Conservation (phyloP, 1,140 invertebrate genomes). For the Lerema accius region DNA sequence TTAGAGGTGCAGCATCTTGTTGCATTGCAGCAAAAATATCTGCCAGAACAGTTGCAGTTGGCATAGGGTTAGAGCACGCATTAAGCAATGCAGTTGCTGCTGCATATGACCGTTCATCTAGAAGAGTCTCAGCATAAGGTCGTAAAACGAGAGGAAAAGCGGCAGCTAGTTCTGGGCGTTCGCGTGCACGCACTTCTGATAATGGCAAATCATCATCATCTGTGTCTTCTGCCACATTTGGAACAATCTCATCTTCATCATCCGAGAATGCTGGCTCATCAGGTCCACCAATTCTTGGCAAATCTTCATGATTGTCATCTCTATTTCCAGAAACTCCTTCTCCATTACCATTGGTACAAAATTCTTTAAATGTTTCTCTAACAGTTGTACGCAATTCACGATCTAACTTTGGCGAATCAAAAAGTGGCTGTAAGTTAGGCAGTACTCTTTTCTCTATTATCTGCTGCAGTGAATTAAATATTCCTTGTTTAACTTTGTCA, state of each 20-base stretch:
- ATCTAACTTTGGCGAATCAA: constrained; percentile 97
- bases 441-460: constrained; percentile 97
- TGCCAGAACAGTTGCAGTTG: constrained; percentile 75
- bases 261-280: constrained; percentile 91
- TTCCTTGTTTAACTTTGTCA: constrained; percentile 94
- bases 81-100: constrained; percentile 84
- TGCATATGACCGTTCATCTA: constrained; percentile 74
- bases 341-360: constrained; percentile 87
- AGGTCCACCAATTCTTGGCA: constrained; percentile 65
- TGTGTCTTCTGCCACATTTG: constrained; percentile 88
- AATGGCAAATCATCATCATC: constrained; percentile 94
- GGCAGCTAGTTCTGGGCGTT: constrained; percentile 80
- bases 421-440: constrained; percentile 93
- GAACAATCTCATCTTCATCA: constrained; percentile 87
- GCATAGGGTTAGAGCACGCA: constrained; percentile 82
- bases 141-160: constrained; percentile 86
- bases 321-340: constrained; percentile 71
- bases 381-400: constrained; percentile 93
- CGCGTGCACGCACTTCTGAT: constrained; percentile 84
- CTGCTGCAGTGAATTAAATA: constrained; percentile 95
- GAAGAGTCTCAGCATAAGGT: constrained; percentile 85
- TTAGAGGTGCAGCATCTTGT: constrained; percentile 66
- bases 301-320: constrained; percentile 82
- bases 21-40: constrained; percentile 73
- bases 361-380: constrained; percentile 95